These are phyloP conservation scores for Hemibagrus wyckioides DNA, from an alignment of 2,113 vertebrate species.

Conservation along the genomic window DNA sequence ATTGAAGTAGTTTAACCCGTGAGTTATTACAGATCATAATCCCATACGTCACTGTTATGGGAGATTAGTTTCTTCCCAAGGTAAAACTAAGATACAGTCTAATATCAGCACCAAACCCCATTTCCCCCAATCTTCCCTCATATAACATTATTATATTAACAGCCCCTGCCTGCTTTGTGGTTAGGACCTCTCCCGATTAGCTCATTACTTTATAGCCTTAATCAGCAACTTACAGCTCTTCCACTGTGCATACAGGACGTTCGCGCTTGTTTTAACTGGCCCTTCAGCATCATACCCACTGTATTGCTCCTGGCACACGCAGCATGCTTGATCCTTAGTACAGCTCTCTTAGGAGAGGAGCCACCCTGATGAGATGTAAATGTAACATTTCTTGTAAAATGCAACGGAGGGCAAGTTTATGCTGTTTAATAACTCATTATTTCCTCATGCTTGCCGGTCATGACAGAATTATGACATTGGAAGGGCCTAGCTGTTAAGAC, in stretches of 20 bases:
- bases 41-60: not conserved
- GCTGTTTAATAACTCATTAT: slow-evolving; percentile 24
- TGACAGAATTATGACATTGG: slow-evolving; percentile 21
- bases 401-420: slow-evolving; percentile 9
- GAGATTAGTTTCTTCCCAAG: not conserved
- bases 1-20: too few relatives aligned
- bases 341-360: slow-evolving; percentile 16
- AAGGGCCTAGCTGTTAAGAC: not conserved
- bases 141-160: not conserved
- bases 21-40: too few relatives aligned
- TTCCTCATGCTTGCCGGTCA: slow-evolving; percentile 15
- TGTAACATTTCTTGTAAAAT: slow-evolving; percentile 36
- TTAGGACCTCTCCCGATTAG: slow-evolving; percentile 8
- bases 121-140: not conserved
- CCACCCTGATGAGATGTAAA: slow-evolving; percentile 24
- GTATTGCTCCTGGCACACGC: slow-evolving; percentile 25
- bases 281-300: slow-evolving; percentile 22
- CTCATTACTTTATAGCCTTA: slow-evolving; percentile 26
- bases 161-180: slow-evolving; percentile 14
- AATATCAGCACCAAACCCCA: not conserved
- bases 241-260: not conserved
- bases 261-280: slow-evolving; percentile 43
- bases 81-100: too few relatives aligned
- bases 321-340: not conserved
- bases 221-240: slow-evolving; percentile 42